These are phyloP conservation scores for Melanotaenia pygmaea DNA, from an alignment of 2,797 vertebrate species.

Conservation along the genomic window DNA sequence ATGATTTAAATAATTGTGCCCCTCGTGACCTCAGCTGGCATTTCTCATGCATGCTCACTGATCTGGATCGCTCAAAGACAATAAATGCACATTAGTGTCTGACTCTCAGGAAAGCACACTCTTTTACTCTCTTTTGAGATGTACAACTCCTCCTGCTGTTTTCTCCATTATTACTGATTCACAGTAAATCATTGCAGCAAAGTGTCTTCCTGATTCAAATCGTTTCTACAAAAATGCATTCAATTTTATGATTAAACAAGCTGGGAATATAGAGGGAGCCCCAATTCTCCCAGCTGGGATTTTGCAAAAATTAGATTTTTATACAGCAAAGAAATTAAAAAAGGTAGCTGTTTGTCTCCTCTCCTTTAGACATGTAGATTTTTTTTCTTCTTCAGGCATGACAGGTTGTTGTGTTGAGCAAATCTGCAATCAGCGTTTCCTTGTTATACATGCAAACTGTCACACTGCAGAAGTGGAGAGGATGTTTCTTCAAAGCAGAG, in stretches of 20 bases:
- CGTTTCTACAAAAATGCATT: conserved; percentile 11
- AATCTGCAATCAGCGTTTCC: conserved; percentile 40
- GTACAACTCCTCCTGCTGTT: conserved; percentile 16
- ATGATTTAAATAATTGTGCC: conserved; percentile 45
- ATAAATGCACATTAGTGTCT: conserved; percentile 37
- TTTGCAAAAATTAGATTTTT: conserved; percentile 41
- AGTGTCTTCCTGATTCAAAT: conserved; percentile 47
- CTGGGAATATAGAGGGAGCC: conserved; percentile 18
- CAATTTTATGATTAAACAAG: conserved; percentile 55
- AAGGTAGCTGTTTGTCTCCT: conserved; percentile 25
- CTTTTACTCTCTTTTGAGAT: conserved; percentile 16
- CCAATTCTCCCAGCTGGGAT: conserved; percentile 17
- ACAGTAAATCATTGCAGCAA: conserved; percentile 48
- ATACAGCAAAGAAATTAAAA: conserved; percentile 19
- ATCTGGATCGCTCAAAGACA: conserved; percentile 45
- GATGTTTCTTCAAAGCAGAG: conserved; percentile 59
- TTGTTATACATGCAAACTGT: conserved; percentile 55
- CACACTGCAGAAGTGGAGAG: conserved; percentile 36
- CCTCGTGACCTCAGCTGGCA: conserved; percentile 29
- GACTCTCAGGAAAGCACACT: conserved; percentile 7
- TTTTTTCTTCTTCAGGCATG: conserved; percentile 30
- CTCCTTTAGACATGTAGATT: conserved; percentile 39
- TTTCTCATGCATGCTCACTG: conserved; percentile 17
- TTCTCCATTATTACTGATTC: conserved; percentile 36
- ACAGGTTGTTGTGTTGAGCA: conserved; percentile 26